Percentiles rank a stretch among this genome's conserved stretches.
Conservation (phyloP, 2,113 vertebrate species). For the Stomatorhinus ivindoensis region DNA sequence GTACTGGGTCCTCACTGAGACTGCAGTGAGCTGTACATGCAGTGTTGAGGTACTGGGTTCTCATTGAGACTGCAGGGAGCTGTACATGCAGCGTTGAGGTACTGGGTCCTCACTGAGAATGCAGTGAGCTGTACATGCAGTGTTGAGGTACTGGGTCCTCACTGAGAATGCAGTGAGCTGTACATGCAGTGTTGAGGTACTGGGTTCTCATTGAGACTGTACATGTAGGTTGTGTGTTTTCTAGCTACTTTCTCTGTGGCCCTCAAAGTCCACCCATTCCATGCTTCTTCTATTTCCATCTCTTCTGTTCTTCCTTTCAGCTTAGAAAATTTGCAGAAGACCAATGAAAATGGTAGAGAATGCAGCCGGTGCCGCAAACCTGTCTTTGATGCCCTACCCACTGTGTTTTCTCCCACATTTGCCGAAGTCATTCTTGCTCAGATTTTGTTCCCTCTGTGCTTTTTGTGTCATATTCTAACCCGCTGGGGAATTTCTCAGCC, state of each 20-base stretch:
- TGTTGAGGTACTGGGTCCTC: neutral
- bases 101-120: neutral
- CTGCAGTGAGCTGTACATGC: neutral
- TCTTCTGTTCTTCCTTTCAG: constrained; percentile 3
- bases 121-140: neutral
- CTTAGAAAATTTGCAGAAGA: constrained; percentile 19
- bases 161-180: neutral
- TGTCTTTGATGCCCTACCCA: constrained; percentile 48
- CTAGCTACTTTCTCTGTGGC: neutral
- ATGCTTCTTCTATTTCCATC: neutral
- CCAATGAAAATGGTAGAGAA: constrained; percentile 30
- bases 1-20: neutral
- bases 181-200: neutral
- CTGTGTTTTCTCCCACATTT: constrained; percentile 35
- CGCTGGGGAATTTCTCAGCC: neutral
- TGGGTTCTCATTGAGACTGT: neutral
- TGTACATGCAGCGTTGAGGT: neutral
- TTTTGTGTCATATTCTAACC: neutral
- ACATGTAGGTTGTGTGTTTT: neutral
- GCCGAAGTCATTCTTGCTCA: neutral
- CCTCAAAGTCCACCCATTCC: neutral
- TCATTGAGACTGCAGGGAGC: neutral
- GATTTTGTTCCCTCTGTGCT: constrained; percentile 19
- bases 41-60: neutral
- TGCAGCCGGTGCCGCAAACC: constrained; percentile 45